Base-by-base conservation (phyloP, 1,140 invertebrate genomes). In the Manduca sexta region DNA sequence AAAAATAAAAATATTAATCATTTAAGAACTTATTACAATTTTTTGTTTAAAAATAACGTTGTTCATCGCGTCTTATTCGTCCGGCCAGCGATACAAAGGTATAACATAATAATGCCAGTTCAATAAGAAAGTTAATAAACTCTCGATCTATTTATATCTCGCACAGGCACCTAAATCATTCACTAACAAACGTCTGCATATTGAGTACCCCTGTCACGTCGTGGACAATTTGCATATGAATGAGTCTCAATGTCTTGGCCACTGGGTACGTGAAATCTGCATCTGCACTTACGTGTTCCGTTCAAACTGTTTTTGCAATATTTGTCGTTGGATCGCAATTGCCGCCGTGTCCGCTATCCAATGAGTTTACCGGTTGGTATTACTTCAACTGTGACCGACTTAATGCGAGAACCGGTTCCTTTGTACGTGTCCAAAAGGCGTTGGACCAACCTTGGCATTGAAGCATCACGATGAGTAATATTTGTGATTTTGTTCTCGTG, bases 361-460 rank as follows among this genome's bases (percentile, higher is more conserved):
- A 26, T 26, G 21, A 26, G 52, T 53, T 59, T 53, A 54, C 47
- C 60, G 53, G 46, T 65, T 54, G 14, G 43, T 45, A 37, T 47
- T 40, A 44, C 34, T 39, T 48, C 45, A 47, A 53, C 53, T 42
- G 50, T 69, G 66, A 67, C 67, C 65, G 60, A 69, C 49, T 57
- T 63, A 48, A 6, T 45, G 57, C 62, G 59, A 61, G 69, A 72
- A 62, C 55, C 45, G 52, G 39, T 42, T 39, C 21, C 11, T 21
- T 13, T 17, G 1, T 0, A 41, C 16, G 11, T 26, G 8, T 14
- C 21, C 21, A 29, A 43, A n/a, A 43, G 18, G 26, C 49, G 47
- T 11, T 45, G 35, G 34, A 35, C 50, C 57, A 67, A 64, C 76
- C 74, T 80, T 80, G 75, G 71, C 75, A 79, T 73, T 79, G 76